Evolutionary conservation across 2,888 invertebrate genomes (phyloP).

Genomic region (Timema podura): DNA sequence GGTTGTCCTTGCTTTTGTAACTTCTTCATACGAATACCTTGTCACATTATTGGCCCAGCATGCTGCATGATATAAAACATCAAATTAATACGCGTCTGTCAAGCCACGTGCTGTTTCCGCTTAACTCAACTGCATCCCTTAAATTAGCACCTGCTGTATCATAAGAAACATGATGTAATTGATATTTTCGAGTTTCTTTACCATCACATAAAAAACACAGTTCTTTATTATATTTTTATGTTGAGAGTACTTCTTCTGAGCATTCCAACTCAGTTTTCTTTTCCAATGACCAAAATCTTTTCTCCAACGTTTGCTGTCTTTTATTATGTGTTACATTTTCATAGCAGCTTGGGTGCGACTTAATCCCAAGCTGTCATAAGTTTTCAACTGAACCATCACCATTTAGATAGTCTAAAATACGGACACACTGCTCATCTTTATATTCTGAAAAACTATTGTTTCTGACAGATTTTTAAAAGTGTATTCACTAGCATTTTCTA

Average conservation of each 20-base stretch:
- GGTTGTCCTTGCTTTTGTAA: too few species aligned
- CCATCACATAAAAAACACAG: neutral
- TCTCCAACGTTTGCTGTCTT: neutral
- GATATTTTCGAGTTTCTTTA: too few species aligned
- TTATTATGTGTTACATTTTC: neutral
- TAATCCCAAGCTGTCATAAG: neutral
- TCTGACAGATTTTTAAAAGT: slow-evolving; percentile 2
- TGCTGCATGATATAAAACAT: too few species aligned
- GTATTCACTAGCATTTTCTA: neutral
- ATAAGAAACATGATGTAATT: too few species aligned
- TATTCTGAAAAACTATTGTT: neutral
- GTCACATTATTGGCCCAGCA: too few species aligned
- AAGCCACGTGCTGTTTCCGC: too few species aligned
- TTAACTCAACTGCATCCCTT: too few species aligned
- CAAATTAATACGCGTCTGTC: too few species aligned
- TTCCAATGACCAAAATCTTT: neutral
- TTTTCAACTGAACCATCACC: neutral
- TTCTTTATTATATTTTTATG: too few species aligned
- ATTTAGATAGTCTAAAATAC: neutral
- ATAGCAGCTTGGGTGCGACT: neutral
- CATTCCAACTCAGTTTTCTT: neutral
- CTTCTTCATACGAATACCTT: too few species aligned
- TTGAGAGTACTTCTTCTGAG: neutral
- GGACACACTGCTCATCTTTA: neutral
- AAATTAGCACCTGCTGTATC: too few species aligned